Conservation (phyloP, 2,797 vertebrate species). For the Vireo griseus region DNA sequence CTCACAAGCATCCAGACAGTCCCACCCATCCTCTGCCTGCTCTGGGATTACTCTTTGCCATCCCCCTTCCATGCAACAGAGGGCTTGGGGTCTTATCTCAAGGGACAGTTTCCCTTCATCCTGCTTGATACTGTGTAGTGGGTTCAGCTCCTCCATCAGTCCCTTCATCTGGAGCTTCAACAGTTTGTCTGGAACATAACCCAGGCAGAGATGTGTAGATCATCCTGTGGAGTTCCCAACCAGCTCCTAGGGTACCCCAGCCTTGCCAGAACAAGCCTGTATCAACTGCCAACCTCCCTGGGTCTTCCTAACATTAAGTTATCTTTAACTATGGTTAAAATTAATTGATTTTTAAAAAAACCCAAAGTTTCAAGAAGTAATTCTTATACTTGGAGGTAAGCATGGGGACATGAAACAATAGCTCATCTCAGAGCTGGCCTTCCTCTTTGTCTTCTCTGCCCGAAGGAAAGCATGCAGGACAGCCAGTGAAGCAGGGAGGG, state of each 20-base stretch:
- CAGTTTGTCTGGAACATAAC: neutral
- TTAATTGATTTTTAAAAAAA: neutral
- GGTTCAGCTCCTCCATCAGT: neutral
- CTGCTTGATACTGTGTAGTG: neutral
- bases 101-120: neutral
- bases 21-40: neutral
- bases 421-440: neutral
- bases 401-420: neutral
- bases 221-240: neutral
- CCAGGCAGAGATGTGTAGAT: neutral
- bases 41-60: neutral
- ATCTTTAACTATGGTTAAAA: neutral
- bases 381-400: neutral
- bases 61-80: neutral
- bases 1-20: neutral
- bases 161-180: neutral
- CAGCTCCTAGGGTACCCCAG: neutral
- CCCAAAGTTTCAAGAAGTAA: neutral
- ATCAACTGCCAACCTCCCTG: neutral
- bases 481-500: rapidly evolving
- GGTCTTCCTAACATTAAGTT: neutral
- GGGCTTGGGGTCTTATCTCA: neutral
- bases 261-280: neutral
- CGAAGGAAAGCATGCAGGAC: rapidly evolving
- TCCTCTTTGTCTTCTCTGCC: neutral